These are phyloP conservation scores for Oenanthe oenanthe DNA, from an alignment of 2,113 vertebrate species.

Conservation along the genomic window DNA sequence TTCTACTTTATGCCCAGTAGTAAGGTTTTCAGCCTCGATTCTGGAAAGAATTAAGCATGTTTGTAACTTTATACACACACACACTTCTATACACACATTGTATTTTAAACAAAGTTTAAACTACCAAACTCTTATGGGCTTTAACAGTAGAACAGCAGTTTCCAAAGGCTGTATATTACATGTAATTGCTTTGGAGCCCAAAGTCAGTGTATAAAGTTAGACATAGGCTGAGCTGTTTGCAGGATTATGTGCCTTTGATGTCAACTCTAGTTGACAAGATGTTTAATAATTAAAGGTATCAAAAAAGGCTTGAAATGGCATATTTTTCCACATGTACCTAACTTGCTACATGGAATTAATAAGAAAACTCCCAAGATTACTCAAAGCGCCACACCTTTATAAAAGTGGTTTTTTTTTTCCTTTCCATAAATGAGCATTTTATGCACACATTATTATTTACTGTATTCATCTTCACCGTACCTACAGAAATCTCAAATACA, in stretches of 20 bases:
- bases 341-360: background rate
- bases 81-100: accelerated
- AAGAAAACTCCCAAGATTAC: background rate
- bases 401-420: background rate
- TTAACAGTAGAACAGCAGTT: background rate
- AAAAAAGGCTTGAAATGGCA: background rate
- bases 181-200: background rate
- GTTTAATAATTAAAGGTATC: background rate
- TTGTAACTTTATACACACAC: background rate
- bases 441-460: background rate
- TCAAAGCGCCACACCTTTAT: background rate
- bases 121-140: background rate
- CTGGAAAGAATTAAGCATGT: background rate
- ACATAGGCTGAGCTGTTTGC: background rate
- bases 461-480: accelerated
- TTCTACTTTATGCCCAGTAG: background rate
- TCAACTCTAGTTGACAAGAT: background rate
- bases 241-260: background rate
- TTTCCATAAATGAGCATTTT: background rate
- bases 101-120: background rate
- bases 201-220: background rate
- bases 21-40: background rate
- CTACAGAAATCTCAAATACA: background rate
- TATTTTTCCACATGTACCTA: background rate
- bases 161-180: background rate